Conservation (phyloP, 2,888 invertebrate genomes). For the Macaria liturata region DNA sequence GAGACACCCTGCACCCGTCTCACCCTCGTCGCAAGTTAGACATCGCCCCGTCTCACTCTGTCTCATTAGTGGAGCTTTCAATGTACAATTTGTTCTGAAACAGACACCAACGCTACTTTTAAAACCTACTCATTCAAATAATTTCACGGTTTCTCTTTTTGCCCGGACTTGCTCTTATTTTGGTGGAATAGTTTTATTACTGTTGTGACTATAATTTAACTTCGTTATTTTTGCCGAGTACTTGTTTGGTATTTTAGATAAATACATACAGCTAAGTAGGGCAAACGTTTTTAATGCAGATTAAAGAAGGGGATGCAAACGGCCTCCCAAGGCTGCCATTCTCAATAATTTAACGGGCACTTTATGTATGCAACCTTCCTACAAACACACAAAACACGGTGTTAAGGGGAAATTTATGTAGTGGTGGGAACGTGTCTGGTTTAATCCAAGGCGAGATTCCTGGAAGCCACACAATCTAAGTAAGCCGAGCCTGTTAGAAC, state of each 20-base stretch:
- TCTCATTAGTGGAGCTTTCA: constrained; percentile 76
- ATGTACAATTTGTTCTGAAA: constrained; percentile 78
- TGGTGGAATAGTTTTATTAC: too few species aligned
- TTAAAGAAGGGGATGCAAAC: constrained; percentile 27
- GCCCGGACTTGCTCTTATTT: too few species aligned
- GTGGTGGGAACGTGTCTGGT: constrained; percentile 66
- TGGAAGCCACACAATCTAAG: constrained; percentile 68
- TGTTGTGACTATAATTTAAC: too few species aligned
- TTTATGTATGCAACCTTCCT: constrained; percentile 31
- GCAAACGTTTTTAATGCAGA: constrained; percentile 17
- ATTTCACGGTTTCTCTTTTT: not conserved
- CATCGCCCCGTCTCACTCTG: constrained; percentile 51
- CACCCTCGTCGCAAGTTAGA: constrained; percentile 37
- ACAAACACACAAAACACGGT: constrained; percentile 45
- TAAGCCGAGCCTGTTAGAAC: constrained; percentile 66
- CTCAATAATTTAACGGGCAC: constrained; percentile 36
- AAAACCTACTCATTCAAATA: constrained; percentile 40
- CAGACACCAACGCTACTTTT: constrained; percentile 74
- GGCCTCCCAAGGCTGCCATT: constrained; percentile 32
- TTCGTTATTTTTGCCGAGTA: too few species aligned
- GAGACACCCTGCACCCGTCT: constrained; percentile 52
- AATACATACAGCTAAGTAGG: too few species aligned
- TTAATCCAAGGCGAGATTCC: constrained; percentile 65
- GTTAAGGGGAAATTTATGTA: constrained; percentile 67
- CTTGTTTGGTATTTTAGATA: too few species aligned